Conservation (phyloP, 2,888 invertebrate genomes). For the Blastobasis adustella region DNA sequence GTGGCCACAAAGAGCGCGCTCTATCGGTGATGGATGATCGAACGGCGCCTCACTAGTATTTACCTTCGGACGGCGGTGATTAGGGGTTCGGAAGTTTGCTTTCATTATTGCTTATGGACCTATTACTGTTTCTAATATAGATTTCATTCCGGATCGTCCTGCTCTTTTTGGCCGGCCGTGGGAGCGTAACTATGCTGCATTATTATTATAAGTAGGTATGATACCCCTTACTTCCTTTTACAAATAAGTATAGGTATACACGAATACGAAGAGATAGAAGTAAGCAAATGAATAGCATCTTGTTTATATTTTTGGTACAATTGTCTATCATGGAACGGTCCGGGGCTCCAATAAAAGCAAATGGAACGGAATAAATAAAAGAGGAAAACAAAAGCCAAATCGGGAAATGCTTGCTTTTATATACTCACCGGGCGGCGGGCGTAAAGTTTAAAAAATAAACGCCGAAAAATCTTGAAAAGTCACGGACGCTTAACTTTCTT, state of each 20-base stretch:
- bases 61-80: conserved; percentile 63
- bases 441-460: conserved; percentile 72
- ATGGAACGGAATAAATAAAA: conserved; percentile 38
- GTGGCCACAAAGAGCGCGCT: conserved; percentile 66
- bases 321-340: conserved; percentile 1
- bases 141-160: conserved; percentile 49
- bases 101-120: conserved; percentile 64
- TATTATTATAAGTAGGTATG: neutral
- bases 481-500: conserved; percentile 76
- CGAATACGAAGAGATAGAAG: neutral
- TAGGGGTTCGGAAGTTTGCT: conserved; percentile 69
- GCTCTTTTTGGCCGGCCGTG: conserved; percentile 26
- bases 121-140: conserved; percentile 66
- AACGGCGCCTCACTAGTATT: conserved; percentile 65
- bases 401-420: conserved; percentile 57
- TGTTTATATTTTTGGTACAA: neutral
- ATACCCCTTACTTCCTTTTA: neutral
- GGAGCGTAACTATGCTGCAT: conserved; percentile 3
- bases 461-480: conserved; percentile 73
- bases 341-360: conserved; percentile 30
- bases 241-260: neutral
- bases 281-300: neutral
- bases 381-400: conserved; percentile 57
- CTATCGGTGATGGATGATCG: conserved; percentile 73
- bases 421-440: conserved; percentile 44